Base-by-base conservation (phyloP, 2,888 invertebrate species). In the Xanthorhoe spadicearia region DNA sequence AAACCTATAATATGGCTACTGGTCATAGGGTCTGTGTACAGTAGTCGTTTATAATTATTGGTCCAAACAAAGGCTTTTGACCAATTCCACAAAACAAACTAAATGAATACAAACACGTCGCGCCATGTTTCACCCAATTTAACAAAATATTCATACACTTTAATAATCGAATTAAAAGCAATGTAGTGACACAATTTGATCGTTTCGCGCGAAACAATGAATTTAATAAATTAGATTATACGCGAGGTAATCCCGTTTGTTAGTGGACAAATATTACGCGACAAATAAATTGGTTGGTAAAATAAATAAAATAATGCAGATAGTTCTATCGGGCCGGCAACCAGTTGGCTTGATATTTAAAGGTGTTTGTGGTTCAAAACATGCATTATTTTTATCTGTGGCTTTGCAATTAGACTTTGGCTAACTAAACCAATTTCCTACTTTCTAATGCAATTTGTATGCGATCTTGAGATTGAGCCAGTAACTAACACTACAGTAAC, bases 371-470 rank as follows among this genome's bases (percentile, higher is more conserved):
- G 13, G 13, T 43, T 43, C 38, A 13, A 43, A 13, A 23, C 23
- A 23, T 23, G 8, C 32, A 32, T 32, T 32, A 32, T 32, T 32
- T 32, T 13, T 4, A 43, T 43, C 13, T 43, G 38, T 13, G 13
- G 4, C 38, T 13, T 43, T 10, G 3, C 13, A 43, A 43, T 13
- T 13, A 2, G 38, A 43, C 9, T 13, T 13, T 0, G 38, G 13
- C 9, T 13, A 43, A 43, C 38, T 43, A 43, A 43, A 13, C 38
- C 13, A 13, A 13, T 48, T 48, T 38, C 48, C 15, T 18, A 18
- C 9, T n/a, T 7, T 35, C 5, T 51, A 38, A 59, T 67, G 66
- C 63, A 63, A 67, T 67, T 67, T 67, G 67, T 67, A 60, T 59
- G 52, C 48, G 43, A 62, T 63, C 63, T 62, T 49, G 49, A 60